Conservation (phyloP, 2,797 vertebrate genomes). For the Ibycter americanus region DNA sequence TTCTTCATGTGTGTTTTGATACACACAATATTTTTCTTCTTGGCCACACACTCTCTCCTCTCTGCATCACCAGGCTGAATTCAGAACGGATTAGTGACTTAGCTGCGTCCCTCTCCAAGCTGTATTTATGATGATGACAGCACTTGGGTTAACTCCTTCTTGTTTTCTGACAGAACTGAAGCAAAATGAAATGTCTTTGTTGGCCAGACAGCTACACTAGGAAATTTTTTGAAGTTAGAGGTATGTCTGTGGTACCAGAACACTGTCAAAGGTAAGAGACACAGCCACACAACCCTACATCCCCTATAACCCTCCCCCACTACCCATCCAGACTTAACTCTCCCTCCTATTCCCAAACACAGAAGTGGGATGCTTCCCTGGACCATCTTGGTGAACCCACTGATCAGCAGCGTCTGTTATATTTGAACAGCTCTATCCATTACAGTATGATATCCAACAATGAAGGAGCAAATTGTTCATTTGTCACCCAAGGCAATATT, state of each 20-base stretch:
- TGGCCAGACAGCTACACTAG: background rate
- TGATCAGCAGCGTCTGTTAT: background rate
- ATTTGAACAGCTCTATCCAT: background rate
- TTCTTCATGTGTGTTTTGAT: background rate
- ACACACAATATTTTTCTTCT: background rate
- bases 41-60: background rate
- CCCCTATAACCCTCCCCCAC: background rate
- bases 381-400: background rate
- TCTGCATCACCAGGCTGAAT: background rate
- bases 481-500: background rate
- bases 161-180: slow-evolving; percentile 22
- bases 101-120: background rate
- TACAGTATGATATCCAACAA: background rate
- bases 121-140: background rate
- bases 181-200: background rate
- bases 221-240: background rate
- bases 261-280: background rate
- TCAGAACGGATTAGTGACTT: background rate
- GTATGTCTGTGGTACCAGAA: background rate
- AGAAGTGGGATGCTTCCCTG: background rate
- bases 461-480: background rate
- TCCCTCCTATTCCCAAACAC: background rate
- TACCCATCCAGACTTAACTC: background rate
- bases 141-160: slow-evolving; percentile 42
- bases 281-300: background rate